Evolutionary conservation across 2,797 vertebrate species (phyloP).

Genomic region (Champsocephalus esox): DNA sequence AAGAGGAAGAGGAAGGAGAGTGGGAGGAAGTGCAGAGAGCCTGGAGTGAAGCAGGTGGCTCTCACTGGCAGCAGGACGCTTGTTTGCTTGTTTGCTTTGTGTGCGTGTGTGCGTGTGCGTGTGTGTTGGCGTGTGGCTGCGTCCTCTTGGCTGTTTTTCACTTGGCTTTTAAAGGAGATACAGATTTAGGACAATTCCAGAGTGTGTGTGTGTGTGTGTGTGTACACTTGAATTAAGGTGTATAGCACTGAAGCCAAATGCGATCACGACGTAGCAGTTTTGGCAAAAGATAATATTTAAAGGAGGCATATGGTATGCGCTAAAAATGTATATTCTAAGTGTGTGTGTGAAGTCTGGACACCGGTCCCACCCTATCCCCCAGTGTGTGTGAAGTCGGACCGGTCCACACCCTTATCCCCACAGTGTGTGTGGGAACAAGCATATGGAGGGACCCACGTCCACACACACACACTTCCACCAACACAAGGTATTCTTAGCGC

Average conservation of each 20-base stretch:
- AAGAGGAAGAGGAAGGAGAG: slow-evolving; percentile 11
- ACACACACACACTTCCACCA: slow-evolving; percentile 29
- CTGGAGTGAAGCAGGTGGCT: slow-evolving; percentile 71
- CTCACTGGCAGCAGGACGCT: slow-evolving; percentile 42
- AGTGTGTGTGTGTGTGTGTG: slow-evolving; percentile 16
- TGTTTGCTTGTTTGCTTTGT: slow-evolving; percentile 32
- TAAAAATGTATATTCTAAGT: slow-evolving; percentile 35
- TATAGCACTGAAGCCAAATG: slow-evolving; percentile 1
- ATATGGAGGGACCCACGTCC: slow-evolving; percentile 67
- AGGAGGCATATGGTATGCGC: slow-evolving; percentile 37
- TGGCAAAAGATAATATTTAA: slow-evolving; percentile 40
- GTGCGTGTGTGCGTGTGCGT: not conserved
- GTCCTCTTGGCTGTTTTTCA: slow-evolving; percentile 54
- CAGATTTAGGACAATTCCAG: not conserved
- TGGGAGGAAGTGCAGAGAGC: slow-evolving; percentile 24
- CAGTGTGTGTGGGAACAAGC: slow-evolving; percentile 66
- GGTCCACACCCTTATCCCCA: slow-evolving; percentile 55
- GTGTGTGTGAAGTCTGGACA: slow-evolving; percentile 64
- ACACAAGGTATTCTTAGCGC: slow-evolving; percentile 63
- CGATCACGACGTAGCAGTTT: slow-evolving; percentile 16
- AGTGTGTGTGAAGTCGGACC: slow-evolving; percentile 60
- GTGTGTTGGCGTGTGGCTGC: slow-evolving; percentile 31
- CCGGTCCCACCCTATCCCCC: slow-evolving; percentile 51
- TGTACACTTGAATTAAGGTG: not conserved
- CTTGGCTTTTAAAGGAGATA: slow-evolving; percentile 5